phyloP scores from a whole-genome alignment of 2,797 vertebrate species.

The Halcyon leucocephala region DNA sequence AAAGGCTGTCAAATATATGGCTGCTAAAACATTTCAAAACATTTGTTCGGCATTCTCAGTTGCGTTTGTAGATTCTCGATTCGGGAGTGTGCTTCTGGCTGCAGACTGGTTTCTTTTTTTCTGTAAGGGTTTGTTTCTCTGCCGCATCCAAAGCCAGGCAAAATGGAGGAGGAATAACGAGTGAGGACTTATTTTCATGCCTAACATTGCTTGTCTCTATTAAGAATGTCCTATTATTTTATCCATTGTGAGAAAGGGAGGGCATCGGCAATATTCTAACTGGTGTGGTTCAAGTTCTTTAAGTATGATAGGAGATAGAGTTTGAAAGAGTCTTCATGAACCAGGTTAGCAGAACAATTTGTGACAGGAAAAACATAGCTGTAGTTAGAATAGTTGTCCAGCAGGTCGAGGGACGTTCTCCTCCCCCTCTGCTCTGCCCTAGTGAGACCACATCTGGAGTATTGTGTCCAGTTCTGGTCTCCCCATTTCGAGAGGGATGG shows the following conservation, averaged over 20 bases:
- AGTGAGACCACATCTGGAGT: no score
- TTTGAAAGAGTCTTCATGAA: background rate
- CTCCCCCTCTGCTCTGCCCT: no score
- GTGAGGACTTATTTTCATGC: background rate
- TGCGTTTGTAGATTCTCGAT: background rate
- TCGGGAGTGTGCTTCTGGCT: background rate
- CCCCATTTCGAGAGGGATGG: no score
- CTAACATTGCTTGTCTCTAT: background rate
- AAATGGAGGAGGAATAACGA: background rate
- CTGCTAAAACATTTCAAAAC: background rate
- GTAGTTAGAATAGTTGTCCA: background rate
- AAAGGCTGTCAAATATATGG: background rate
- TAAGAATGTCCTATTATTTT: background rate
- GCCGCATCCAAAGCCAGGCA: background rate
- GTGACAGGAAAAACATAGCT: background rate
- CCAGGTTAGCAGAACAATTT: background rate
- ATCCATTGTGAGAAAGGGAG: background rate
- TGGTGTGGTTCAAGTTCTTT: background rate
- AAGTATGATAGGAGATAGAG: background rate
- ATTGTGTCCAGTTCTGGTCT: no score
- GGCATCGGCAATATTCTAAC: background rate
- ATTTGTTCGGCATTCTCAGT: background rate
- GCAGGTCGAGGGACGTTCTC: no score
- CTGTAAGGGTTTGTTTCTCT: background rate
- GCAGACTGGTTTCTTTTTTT: background rate